Base-by-base conservation (phyloP, 35 echinoderm and acorn worm species). In the Apostichopus parvimensis region DNA sequence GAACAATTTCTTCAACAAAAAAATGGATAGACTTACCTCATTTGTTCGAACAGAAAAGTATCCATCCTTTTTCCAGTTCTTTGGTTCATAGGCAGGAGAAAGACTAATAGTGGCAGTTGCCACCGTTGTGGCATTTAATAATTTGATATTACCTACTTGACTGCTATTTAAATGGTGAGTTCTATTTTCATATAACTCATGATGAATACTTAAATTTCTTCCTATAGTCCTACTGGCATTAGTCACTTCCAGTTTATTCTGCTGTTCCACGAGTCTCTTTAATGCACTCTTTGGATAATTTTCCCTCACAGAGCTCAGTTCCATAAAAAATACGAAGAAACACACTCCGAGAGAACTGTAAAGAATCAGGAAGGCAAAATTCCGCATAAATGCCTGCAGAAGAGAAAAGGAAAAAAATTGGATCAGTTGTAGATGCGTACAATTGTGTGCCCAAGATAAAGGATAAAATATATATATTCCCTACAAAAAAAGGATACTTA, bases 11-110 rank as follows among this genome's bases (percentile, higher is more conserved):
- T 2, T 34, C 2, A 34, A 34, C 0, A 34, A 34, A 34, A 34
- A 34, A 1, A 34, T 34, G 28, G 28, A 60, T 60, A 21, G 6
- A 91, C 89, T 91, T 66, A 91, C 89, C 89, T 91, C 89, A 17
- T 91, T 91, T 5, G 58, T 22, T 91, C 72, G 14, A 20, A 91
- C 89, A 60, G 71, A 79, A 13, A 53, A 57, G 73, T 91, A 91
- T 14, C 89, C 89, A 78, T 79, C 89, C 22, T 52, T 58, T n/a
- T 91, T 91, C 89, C 89, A 91, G 25, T 91, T 91, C 73, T 91
- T 91, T 78, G 89, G 89, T 59, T 91, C 89, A 34, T 78, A 58
- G 76, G 53, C 13, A 88, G 86, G 45, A 88, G 86, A 88, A 88
- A 88, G 86, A 88, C 86, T 88, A 17, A 88, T 75, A 12, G 86